Evolutionary conservation across 2,888 invertebrate genomes (phyloP).

Genomic region (Keiferia lycopersicella): DNA sequence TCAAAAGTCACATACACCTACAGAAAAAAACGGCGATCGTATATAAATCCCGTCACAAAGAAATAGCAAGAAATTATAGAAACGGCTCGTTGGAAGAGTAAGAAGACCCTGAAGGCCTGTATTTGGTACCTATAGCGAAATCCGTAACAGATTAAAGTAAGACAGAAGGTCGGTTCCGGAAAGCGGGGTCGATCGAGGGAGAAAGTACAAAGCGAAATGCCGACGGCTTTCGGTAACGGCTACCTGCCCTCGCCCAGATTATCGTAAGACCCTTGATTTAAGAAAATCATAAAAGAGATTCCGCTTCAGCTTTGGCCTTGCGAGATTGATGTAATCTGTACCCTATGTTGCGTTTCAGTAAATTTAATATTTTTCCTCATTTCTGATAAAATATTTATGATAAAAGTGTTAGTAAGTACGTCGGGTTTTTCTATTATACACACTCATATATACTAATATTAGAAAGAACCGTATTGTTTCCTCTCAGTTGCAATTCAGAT

Average conservation of each 20-base stretch:
- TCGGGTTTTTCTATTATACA: background rate
- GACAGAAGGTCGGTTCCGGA: constrained; percentile 6
- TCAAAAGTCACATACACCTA: background rate
- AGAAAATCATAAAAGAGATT: constrained; percentile 21
- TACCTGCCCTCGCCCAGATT: constrained; percentile 10
- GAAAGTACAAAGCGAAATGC: constrained; percentile 10
- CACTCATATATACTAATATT: too few relatives aligned
- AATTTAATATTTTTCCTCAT: too few relatives aligned
- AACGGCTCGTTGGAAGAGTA: too few relatives aligned
- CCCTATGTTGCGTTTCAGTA: background rate
- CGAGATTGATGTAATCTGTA: constrained; percentile 1
- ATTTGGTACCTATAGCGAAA: background rate
- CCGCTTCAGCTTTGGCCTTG: background rate
- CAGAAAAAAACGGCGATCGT: too few relatives aligned
- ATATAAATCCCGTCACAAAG: too few relatives aligned
- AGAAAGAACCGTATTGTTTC: too few relatives aligned
- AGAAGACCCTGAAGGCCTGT: too few relatives aligned
- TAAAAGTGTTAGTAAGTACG: too few relatives aligned
- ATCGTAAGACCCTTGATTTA: constrained; percentile 21
- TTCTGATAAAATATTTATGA: too few relatives aligned
- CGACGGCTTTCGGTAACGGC: constrained; percentile 1
- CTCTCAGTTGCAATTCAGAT: too few relatives aligned
- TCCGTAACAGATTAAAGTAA: constrained; percentile 14
- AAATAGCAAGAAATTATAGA: too few relatives aligned
- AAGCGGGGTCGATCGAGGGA: constrained; percentile 1